phyloP scores from a whole-genome alignment of 2,888 invertebrate species.

The Cistogaster globosa region DNA sequence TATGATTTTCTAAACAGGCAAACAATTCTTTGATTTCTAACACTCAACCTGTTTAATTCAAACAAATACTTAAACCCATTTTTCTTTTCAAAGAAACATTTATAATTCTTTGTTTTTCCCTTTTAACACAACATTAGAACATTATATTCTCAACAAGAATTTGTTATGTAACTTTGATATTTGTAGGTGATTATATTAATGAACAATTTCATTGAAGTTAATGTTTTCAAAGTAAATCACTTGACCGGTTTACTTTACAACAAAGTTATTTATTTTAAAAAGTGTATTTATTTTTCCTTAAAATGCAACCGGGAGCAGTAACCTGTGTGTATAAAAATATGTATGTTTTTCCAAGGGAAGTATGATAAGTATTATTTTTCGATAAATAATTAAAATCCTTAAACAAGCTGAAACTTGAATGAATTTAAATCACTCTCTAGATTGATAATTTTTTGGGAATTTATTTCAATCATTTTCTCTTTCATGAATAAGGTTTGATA shows the following conservation, averaged over 20 bases:
- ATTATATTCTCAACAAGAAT: background rate
- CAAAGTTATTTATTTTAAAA: background rate
- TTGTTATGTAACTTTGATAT: background rate
- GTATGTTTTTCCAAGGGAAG: constrained; percentile 16
- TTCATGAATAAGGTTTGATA: background rate
- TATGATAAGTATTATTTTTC: background rate
- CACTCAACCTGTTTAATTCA: no score
- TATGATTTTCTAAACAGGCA: no score
- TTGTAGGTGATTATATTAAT: constrained; percentile 51
- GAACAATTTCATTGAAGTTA: constrained; percentile 21
- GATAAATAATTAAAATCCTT: no score
- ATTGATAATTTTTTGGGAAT: no score
- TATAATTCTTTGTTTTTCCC: background rate
- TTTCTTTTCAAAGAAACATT: no score
- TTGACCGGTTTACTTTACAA: constrained; percentile 56
- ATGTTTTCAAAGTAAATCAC: constrained; percentile 41
- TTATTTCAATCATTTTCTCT: no score
- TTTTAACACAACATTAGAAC: background rate
- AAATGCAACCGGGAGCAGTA: constrained; percentile 65
- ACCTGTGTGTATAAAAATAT: constrained; percentile 32
- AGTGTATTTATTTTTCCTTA: constrained; percentile 17
- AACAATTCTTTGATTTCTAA: no score
- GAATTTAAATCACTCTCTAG: no score
- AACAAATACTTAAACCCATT: no score
- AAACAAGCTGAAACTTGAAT: no score